A percentile compares a stretch with the other conserved stretches of the same genome.
Conservation (phyloP, 64 coral and sea anemone species). For the Anthopleura sola region DNA sequence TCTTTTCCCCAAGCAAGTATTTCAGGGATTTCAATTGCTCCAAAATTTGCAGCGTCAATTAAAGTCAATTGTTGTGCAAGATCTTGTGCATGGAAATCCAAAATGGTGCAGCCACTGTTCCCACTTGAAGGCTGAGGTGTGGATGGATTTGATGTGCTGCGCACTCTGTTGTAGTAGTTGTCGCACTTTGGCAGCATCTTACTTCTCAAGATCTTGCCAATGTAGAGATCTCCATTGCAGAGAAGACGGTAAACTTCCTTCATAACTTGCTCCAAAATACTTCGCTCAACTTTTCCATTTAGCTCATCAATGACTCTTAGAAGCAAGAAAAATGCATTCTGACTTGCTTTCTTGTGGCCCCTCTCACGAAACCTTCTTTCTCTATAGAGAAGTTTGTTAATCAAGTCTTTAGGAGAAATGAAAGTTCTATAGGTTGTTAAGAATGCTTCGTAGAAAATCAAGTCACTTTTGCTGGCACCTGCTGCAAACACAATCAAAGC, state of each 20-base stretch:
- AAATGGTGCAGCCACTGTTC: slow-evolving; percentile 38
- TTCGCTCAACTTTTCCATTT: slow-evolving; percentile 81
- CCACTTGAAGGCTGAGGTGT: slow-evolving; percentile 6
- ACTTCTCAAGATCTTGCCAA: slow-evolving; percentile 75
- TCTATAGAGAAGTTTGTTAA: slow-evolving; percentile 86
- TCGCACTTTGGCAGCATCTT: slow-evolving; percentile 93
- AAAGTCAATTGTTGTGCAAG: slow-evolving; percentile 87
- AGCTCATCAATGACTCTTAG: slow-evolving; percentile 91
- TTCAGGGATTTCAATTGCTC: slow-evolving; percentile 94
- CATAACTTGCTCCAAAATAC: slow-evolving; percentile 91
- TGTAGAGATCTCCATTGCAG: slow-evolving; percentile 72
- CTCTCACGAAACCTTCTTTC: slow-evolving; percentile 91
- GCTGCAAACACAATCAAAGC: slow-evolving; percentile 92
- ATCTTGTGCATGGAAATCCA: slow-evolving; percentile 83
- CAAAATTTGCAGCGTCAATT: slow-evolving; percentile 87
- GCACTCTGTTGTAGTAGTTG: slow-evolving; percentile 65
- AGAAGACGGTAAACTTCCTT: slow-evolving; percentile 92
- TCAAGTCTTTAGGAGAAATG: slow-evolving; percentile 76
- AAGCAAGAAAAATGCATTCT: slow-evolving; percentile 92
- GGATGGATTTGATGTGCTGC: slow-evolving; percentile 6
- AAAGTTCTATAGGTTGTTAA: slow-evolving; percentile 93
- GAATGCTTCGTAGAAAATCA: slow-evolving; percentile 92
- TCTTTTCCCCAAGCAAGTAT: slow-evolving; percentile 97
- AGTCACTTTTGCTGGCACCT: slow-evolving; percentile 81
- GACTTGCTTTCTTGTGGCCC: slow-evolving; percentile 94